Evolutionary conservation across 53 echinoderm and acorn worm genomes (phyloP).

Genomic region (Luidia sarsii): DNA sequence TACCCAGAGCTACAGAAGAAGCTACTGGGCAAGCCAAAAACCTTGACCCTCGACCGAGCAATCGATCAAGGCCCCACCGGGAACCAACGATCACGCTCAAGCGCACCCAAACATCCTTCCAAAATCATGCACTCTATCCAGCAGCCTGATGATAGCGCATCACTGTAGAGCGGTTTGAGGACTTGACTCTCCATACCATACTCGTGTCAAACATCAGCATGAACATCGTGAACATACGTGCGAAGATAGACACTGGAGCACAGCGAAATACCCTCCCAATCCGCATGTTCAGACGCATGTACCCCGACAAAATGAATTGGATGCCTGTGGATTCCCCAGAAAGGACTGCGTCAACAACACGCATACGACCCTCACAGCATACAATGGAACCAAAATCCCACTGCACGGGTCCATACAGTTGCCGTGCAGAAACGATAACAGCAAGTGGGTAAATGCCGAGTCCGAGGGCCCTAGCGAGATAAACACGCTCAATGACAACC

Average conservation of each 20-base stretch:
- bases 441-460: background rate
- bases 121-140: slow-evolving; percentile 24
- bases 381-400: slow-evolving; percentile 25
- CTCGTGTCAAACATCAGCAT: slow-evolving; percentile 17
- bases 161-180: slow-evolving; percentile 3
- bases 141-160: background rate
- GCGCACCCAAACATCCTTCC: slow-evolving; percentile 12
- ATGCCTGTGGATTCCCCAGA: background rate
- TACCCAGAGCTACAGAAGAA: slow-evolving; percentile 63
- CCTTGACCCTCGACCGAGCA: slow-evolving; percentile 52
- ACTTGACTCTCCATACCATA: background rate
- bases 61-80: slow-evolving; percentile 58
- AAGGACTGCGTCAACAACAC: background rate
- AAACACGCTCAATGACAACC: background rate
- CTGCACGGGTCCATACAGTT: slow-evolving; percentile 12
- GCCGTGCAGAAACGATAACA: background rate
- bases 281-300: slow-evolving; percentile 36
- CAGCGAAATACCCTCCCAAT: slow-evolving; percentile 34
- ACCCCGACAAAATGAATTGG: too few relatives aligned
- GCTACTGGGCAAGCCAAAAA: slow-evolving; percentile 52
- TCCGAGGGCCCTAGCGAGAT: slow-evolving; percentile 15
- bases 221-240: background rate
- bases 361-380: slow-evolving; percentile 21
- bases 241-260: slow-evolving; percentile 47
- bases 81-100: slow-evolving; percentile 13